These are phyloP conservation scores for Ceratina calcarata DNA, from an alignment of 1,140 invertebrate genomes.

Conservation along the genomic window DNA sequence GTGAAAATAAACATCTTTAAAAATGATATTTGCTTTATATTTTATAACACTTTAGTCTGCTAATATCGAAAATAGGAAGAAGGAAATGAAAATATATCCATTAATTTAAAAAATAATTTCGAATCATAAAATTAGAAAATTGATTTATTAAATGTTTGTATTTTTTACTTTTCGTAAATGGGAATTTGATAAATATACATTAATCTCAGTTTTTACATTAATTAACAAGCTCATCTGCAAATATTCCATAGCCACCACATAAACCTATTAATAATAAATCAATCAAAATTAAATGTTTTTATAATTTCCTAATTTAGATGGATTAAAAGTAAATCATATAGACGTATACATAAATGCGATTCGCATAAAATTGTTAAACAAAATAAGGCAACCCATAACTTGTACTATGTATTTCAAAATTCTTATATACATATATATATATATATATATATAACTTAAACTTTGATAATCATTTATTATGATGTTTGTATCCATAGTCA, in stretches of 20 bases:
- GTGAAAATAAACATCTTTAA: conserved; percentile 61
- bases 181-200: conserved; percentile 30
- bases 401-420: conserved; percentile 48
- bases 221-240: conserved; percentile 14
- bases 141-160: neutral
- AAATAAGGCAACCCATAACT: conserved; percentile 47
- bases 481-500: conserved; percentile 30
- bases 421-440: conserved; percentile 19
- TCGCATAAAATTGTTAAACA: neutral
- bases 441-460: conserved; percentile 34
- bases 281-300: conserved; percentile 37
- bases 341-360: conserved; percentile 8
- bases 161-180: conserved; percentile 13
- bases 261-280: conserved; percentile 45
- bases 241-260: conserved; percentile 8
- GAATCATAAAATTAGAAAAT: too few relatives aligned
- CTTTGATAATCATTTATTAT: conserved; percentile 25
- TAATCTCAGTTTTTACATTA: conserved; percentile 19
- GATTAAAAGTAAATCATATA: neutral
- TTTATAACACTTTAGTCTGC: neutral
- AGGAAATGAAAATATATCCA: neutral
- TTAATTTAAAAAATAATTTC: neutral
- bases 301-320: conserved; percentile 30
- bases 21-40: conserved; percentile 6
- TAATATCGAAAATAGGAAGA: neutral